A percentile compares a stretch with the other conserved stretches of the same genome.
Evolutionary conservation across 2,113 vertebrate genomes (phyloP).

Genomic region (Misgurnus anguillicaudatus): DNA sequence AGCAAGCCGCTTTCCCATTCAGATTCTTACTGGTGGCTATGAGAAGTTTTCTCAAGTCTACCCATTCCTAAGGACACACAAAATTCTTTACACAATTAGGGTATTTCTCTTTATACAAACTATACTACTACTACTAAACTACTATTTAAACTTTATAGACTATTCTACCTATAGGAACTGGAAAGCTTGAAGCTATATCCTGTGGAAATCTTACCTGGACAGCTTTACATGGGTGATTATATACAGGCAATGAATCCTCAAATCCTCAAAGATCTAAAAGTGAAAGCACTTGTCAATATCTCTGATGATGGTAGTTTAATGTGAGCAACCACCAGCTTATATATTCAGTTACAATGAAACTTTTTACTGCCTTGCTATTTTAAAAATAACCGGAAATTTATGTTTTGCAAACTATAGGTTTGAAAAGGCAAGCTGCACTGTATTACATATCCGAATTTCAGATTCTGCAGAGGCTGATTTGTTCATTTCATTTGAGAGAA

Average conservation of each 20-base stretch:
- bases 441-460: slow-evolving; percentile 70
- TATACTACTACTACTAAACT: no score
- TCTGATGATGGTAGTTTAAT: slow-evolving; percentile 65
- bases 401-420: slow-evolving; percentile 44
- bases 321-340: slow-evolving; percentile 68
- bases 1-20: slow-evolving; percentile 65
- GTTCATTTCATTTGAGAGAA: slow-evolving; percentile 65
- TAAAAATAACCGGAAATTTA: no score
- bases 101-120: slow-evolving; percentile 60
- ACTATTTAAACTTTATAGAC: no score
- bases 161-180: slow-evolving; percentile 75
- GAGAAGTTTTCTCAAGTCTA: slow-evolving; percentile 76
- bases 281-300: slow-evolving; percentile 78
- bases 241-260: slow-evolving; percentile 73
- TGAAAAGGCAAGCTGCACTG: slow-evolving; percentile 28
- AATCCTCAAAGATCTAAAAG: slow-evolving; percentile 82
- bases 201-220: slow-evolving; percentile 79
- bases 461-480: slow-evolving; percentile 70
- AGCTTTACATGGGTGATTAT: slow-evolving; percentile 81
- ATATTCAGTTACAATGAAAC: neutral
- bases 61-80: slow-evolving; percentile 78
- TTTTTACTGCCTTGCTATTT: no score
- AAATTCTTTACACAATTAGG: slow-evolving; percentile 80
- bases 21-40: slow-evolving; percentile 79
- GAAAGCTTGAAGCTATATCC: slow-evolving; percentile 81